A percentile compares a stretch with the other conserved stretches of the same genome.
Conservation (phyloP, 2,113 vertebrate genomes). For the Menura novaehollandiae region DNA sequence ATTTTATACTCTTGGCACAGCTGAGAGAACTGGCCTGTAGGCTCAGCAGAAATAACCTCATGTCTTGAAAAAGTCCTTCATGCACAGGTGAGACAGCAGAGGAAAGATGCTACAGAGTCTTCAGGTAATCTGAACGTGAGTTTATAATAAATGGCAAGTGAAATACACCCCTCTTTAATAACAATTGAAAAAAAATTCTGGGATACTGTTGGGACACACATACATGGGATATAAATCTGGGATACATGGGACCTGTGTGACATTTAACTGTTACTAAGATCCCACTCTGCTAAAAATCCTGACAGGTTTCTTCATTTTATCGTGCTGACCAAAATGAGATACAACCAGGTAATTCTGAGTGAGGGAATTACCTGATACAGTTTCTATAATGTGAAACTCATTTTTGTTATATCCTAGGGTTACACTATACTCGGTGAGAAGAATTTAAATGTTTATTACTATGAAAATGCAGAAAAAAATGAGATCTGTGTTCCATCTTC, state of each 20-base stretch:
- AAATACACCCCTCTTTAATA: neutral
- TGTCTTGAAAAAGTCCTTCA: neutral
- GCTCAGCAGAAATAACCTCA: neutral
- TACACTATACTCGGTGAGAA: neutral
- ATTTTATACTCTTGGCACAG: neutral
- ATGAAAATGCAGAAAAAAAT: neutral
- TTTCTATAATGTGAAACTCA: neutral
- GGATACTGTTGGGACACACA: no score
- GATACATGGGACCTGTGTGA: neutral
- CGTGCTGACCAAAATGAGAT: neutral
- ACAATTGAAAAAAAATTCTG: neutral
- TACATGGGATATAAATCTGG: no score
- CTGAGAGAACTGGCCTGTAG: neutral
- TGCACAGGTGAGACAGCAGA: fast-evolving
- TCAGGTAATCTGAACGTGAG: neutral
- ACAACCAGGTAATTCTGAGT: neutral
- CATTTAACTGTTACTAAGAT: neutral
- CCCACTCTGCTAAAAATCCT: neutral
- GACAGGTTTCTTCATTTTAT: neutral
- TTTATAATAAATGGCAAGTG: neutral
- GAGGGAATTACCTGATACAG: fast-evolving
- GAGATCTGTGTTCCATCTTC: neutral
- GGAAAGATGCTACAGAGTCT: neutral
- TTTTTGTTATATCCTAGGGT: neutral
- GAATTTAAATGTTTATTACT: neutral